These are phyloP conservation scores for Bergia sp. DNA, from an alignment of 92 coral and sea anemone genomes.

Conservation along the genomic window DNA sequence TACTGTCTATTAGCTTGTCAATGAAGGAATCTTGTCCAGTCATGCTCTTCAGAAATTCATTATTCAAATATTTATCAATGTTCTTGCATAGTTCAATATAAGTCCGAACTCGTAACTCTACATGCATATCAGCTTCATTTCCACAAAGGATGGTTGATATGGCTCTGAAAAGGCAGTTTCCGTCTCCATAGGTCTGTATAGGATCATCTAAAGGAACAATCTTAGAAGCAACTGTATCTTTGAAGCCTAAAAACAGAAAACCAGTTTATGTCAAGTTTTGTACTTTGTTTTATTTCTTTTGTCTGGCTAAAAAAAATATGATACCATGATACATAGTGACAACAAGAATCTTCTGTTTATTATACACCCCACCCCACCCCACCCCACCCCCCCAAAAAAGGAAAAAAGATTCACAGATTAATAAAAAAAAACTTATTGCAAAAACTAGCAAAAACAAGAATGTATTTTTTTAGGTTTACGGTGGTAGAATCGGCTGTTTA, in stretches of 20 bases:
- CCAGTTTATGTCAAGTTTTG: background rate
- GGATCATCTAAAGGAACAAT: slow-evolving; percentile 61
- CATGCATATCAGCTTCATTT: slow-evolving; percentile 52
- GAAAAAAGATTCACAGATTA: too few species aligned
- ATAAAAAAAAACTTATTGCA: too few species aligned
- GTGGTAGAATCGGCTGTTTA: too few species aligned
- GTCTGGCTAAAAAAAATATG: background rate
- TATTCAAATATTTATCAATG: slow-evolving; percentile 52
- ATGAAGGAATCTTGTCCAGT: slow-evolving; percentile 61
- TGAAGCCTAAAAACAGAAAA: slow-evolving; percentile 43
- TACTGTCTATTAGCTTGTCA: slow-evolving; percentile 54
- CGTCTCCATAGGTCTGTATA: slow-evolving; percentile 67
- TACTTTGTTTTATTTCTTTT: slow-evolving; percentile 5
- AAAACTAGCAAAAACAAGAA: too few species aligned
- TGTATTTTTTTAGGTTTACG: too few species aligned
- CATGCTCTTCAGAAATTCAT: slow-evolving; percentile 53
- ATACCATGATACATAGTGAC: slow-evolving; percentile 10
- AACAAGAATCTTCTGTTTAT: too few species aligned
- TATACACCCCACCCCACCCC: too few species aligned
- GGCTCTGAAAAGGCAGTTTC: slow-evolving; percentile 68
- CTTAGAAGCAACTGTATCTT: slow-evolving; percentile 49
- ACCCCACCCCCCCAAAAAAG: too few species aligned
- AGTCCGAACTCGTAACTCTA: slow-evolving; percentile 64
- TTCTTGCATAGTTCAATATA: slow-evolving; percentile 72
- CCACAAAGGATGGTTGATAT: slow-evolving; percentile 69